These are phyloP conservation scores for Oxyruncus cristatus DNA, from an alignment of 2,113 vertebrate genomes.

Conservation along the genomic window DNA sequence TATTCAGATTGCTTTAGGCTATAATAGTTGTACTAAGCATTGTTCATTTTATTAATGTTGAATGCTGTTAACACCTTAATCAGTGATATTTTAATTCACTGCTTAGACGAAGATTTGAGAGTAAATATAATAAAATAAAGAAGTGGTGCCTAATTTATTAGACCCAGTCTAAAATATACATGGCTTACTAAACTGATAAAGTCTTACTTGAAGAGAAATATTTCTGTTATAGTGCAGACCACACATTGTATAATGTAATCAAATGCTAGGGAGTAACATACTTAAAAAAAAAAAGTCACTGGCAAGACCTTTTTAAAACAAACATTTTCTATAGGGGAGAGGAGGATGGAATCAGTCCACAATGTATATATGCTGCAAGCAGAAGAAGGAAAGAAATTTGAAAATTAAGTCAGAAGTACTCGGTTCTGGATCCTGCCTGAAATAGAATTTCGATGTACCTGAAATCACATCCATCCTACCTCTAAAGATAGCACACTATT, in stretches of 20 bases:
- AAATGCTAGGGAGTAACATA: background rate
- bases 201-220: background rate
- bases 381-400: background rate
- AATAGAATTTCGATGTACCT: background rate
- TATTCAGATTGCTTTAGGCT: constrained; percentile 15
- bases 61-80: background rate
- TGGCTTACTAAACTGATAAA: background rate
- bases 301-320: background rate
- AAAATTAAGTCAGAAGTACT: background rate
- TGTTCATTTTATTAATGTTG: background rate
- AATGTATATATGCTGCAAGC: background rate
- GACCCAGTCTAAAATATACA: background rate
- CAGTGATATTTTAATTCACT: background rate
- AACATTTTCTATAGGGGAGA: background rate
- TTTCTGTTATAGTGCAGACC: background rate
- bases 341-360: background rate
- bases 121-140: background rate
- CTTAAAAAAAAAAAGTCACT: background rate
- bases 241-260: background rate
- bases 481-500: background rate
- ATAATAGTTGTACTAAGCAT: background rate
- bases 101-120: background rate
- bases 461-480: background rate
- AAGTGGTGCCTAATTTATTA: background rate
- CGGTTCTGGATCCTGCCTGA: background rate